phyloP scores from a whole-genome alignment of 2,888 invertebrate species.

The Ophonus ardosiacus region DNA sequence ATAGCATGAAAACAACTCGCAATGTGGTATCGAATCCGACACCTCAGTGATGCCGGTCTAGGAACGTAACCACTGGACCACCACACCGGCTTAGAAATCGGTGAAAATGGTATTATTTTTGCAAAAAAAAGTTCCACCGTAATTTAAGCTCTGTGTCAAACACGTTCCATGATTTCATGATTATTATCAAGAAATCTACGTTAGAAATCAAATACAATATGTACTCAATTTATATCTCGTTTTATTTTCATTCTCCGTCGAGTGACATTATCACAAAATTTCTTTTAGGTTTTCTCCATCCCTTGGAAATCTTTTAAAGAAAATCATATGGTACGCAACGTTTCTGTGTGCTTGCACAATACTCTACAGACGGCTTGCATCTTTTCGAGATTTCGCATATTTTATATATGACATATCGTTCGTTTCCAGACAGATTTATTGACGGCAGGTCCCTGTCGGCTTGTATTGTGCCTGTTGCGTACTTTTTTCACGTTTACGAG shows the following conservation, averaged over 20 bases:
- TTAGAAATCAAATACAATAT: too few species aligned
- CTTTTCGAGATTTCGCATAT: conserved; percentile 24
- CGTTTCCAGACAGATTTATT: conserved; percentile 56
- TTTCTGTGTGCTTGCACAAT: background rate
- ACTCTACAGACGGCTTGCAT: background rate
- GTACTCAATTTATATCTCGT: too few species aligned
- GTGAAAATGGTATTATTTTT: too few species aligned
- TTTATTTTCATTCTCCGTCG: background rate
- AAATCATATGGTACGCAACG: background rate
- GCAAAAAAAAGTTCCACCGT: too few species aligned
- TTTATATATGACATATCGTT: conserved; percentile 54
- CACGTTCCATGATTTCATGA: too few species aligned
- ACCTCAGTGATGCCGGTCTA: too few species aligned
- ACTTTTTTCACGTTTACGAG: conserved; percentile 9
- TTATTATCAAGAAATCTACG: too few species aligned
- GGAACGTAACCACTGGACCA: too few species aligned
- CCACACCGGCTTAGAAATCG: too few species aligned
- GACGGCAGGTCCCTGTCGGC: conserved; percentile 19
- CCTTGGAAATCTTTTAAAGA: background rate
- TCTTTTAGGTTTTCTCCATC: background rate
- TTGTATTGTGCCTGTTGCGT: conserved; percentile 27
- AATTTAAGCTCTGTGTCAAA: too few species aligned
- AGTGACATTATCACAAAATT: background rate
- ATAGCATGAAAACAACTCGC: too few species aligned
- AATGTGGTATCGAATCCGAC: too few species aligned